Evolutionary conservation across 1,140 invertebrate genomes (phyloP), one percentile per base, ranked within the genome.

Genomic region (Micrasema longulum): DNA sequence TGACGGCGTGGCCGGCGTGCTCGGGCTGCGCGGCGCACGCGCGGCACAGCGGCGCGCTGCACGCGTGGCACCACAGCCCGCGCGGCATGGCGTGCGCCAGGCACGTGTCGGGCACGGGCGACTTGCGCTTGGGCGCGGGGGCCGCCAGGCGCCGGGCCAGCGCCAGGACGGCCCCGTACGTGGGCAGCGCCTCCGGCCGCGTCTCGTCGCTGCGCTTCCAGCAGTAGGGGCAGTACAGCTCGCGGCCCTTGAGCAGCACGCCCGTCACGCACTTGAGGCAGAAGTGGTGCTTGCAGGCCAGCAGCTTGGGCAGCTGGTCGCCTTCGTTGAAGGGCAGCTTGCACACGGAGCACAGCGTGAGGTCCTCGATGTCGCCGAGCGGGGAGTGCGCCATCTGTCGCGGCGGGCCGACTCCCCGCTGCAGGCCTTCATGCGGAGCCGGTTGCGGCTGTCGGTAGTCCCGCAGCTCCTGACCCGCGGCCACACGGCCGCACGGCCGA

Each of bases 281-380:
- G 80, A 92, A 91, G 78, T 89, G 89, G 79, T 93, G 92, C 78
- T 90, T 91, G 84, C 92, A 93, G 48, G 86, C 87, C 57, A 94
- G 85, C 79, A 91, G 83, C 80, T 93, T 93, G 45, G 92, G 92
- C 71, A 87, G 85, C 77, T 89, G 87, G 73, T 90, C 88, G 35
- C 83, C 81, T 66, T 92, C 90, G 80, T 92, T 92, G 81, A 89
- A 91, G 77, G 88, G 87, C 80, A 88, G 86, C 79, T 89, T 89
- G 86, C 89, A 92, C 76, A 86, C 89, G 70, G 86, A 87, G 81
- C 91, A 93, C 69, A 89, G 83, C 69, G 90, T 89, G 79, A 93
- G 84, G 81, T 91, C 88, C 80, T 90, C 89, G 76, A 92, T 82
- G 80, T 91, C 89, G 60, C 85, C 86, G 75, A 88, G 84, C 78